Percentiles rank a stretch among this genome's conserved stretches.
Conservation (phyloP, 2,888 invertebrate species). For the Caenorhabditis uteleia region DNA sequence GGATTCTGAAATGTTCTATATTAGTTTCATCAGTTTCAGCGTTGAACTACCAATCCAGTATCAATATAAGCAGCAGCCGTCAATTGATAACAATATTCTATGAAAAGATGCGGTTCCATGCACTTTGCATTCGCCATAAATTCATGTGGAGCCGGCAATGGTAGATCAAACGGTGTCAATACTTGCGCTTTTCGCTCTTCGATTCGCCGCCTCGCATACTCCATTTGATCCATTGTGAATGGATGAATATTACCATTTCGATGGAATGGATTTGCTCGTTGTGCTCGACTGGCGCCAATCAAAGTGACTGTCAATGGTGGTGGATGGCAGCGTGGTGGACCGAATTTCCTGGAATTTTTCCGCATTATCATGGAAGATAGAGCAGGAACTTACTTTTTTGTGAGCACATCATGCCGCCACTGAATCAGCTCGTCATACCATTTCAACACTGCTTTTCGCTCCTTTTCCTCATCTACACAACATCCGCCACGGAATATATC, state of each 20-base stretch:
- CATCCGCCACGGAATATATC: constrained; percentile 7
- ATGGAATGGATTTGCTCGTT: constrained; percentile 29
- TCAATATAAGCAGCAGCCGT: constrained; percentile 37
- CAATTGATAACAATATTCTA: constrained; percentile 39
- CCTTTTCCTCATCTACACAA: constrained; percentile 13
- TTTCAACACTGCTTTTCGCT: constrained; percentile 8
- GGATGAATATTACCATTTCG: constrained; percentile 18
- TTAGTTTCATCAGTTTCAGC: neutral
- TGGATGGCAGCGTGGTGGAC: constrained; percentile 31
- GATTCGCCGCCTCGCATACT: constrained; percentile 9
- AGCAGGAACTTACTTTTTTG: constrained; percentile 1
- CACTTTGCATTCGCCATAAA: constrained; percentile 35
- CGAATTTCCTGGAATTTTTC: constrained; percentile 14
- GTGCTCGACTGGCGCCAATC: constrained; percentile 28
- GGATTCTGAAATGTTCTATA: constrained; percentile 9
- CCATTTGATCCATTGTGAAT: constrained; percentile 28
- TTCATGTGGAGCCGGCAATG: constrained; percentile 33
- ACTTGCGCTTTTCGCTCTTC: constrained; percentile 7
- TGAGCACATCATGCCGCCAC: constrained; percentile 32
- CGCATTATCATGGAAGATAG: neutral
- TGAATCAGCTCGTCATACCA: constrained; percentile 35
- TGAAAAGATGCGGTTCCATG: constrained; percentile 35
- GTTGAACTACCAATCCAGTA: constrained; percentile 10
- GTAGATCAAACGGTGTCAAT: constrained; percentile 18
- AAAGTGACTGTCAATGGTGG: constrained; percentile 29